Conservation (phyloP, 1,140 invertebrate genomes). For the Drosophila mayri region DNA sequence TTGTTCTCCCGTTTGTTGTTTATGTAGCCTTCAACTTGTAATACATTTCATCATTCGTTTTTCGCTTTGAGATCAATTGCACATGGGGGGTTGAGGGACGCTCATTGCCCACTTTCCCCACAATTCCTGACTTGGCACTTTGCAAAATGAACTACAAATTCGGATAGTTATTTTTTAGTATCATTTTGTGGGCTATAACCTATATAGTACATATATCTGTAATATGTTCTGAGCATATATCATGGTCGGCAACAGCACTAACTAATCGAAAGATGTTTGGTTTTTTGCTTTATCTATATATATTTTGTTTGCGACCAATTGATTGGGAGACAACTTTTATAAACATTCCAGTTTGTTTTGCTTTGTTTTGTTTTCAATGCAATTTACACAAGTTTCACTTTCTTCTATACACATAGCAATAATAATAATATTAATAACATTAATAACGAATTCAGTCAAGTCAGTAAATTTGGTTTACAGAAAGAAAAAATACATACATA, state of each 20-base stretch:
- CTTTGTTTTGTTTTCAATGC: slow-evolving; percentile 43
- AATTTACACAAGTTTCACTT: slow-evolving; percentile 78
- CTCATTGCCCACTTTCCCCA: background rate
- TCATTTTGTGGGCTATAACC: slow-evolving; percentile 20
- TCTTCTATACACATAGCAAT: slow-evolving; percentile 73
- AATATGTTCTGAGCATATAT: slow-evolving; percentile 51
- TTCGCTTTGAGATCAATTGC: slow-evolving; percentile 55
- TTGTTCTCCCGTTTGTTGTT: slow-evolving; percentile 44
- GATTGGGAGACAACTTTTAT: slow-evolving; percentile 48
- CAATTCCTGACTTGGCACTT: slow-evolving; percentile 4
- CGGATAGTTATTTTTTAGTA: slow-evolving; percentile 3
- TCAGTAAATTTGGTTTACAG: slow-evolving; percentile 81
- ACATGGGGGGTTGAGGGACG: slow-evolving; percentile 16
- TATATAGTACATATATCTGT: slow-evolving; percentile 19
- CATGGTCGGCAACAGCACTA: slow-evolving; percentile 26
- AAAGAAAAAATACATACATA: slow-evolving; percentile 65
- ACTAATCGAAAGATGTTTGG: slow-evolving; percentile 49
- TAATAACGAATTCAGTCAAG: slow-evolving; percentile 82
- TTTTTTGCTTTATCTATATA: slow-evolving; percentile 47
- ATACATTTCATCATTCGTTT: slow-evolving; percentile 44
- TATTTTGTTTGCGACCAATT: slow-evolving; percentile 45
- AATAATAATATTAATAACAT: slow-evolving; percentile 76
- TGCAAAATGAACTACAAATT: slow-evolving; percentile 17
- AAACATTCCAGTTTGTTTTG: slow-evolving; percentile 23
- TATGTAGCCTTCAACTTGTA: slow-evolving; percentile 48